Evolutionary conservation across 2,888 invertebrate genomes (phyloP).

Genomic region (Peribatodes rhomboidaria): DNA sequence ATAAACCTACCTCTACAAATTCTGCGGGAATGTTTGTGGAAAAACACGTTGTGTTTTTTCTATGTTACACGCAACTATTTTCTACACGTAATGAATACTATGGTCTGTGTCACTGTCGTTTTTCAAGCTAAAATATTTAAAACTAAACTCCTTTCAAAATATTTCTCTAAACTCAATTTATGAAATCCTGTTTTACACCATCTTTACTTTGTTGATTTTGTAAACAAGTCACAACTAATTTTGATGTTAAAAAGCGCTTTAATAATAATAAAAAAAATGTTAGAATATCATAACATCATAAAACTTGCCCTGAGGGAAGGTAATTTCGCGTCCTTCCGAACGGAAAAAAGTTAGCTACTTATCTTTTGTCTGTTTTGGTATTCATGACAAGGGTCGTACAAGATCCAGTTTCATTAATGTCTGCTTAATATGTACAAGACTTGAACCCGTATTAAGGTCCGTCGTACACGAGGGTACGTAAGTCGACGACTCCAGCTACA

Average conservation of each 20-base stretch:
- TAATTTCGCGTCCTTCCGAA: constrained; percentile 19
- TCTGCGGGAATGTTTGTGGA: too few relatives aligned
- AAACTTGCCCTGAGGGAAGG: constrained; percentile 11
- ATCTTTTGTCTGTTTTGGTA: constrained; percentile 52
- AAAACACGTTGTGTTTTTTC: too few relatives aligned
- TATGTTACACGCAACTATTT: too few relatives aligned
- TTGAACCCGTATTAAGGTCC: constrained; percentile 12
- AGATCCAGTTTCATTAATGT: constrained; percentile 57
- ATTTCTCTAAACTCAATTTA: background rate
- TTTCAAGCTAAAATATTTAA: too few relatives aligned
- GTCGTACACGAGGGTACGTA: background rate
- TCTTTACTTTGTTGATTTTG: background rate
- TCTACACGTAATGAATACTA: too few relatives aligned
- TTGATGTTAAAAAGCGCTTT: background rate
- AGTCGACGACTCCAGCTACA: too few relatives aligned
- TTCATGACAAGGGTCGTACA: constrained; percentile 51
- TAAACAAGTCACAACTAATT: background rate
- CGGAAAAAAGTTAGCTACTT: constrained; percentile 25
- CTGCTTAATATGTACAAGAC: constrained; percentile 52
- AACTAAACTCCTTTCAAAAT: too few relatives aligned
- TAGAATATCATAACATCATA: background rate
- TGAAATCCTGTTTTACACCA: background rate
- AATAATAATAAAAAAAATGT: background rate
- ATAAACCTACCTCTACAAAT: too few relatives aligned
- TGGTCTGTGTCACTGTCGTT: too few relatives aligned